phyloP scores from a whole-genome alignment of 2,888 invertebrate genomes.

The Amorpha juglandis region DNA sequence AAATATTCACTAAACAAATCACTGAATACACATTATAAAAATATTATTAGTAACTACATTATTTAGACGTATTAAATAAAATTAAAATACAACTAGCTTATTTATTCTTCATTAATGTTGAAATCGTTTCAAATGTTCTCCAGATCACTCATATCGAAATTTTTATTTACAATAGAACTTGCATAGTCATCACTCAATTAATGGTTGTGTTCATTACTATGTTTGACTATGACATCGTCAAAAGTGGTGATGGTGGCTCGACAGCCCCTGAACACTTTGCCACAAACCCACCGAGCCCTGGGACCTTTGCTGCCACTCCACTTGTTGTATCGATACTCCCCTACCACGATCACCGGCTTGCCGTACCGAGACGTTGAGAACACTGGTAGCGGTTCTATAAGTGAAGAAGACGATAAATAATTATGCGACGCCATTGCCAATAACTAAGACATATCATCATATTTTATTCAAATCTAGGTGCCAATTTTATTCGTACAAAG shows the following conservation, averaged over 20 bases:
- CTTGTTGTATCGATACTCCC: constrained; percentile 47
- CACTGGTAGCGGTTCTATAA: constrained; percentile 20
- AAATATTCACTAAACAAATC: too few species aligned
- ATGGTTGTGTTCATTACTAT: constrained; percentile 39
- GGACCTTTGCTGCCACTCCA: constrained; percentile 39
- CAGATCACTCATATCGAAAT: not conserved
- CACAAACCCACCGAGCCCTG: constrained; percentile 46
- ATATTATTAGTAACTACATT: too few species aligned
- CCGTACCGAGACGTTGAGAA: constrained; percentile 52
- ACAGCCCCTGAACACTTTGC: constrained; percentile 44
- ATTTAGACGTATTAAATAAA: too few species aligned
- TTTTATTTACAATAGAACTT: not conserved
- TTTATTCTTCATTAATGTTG: too few species aligned
- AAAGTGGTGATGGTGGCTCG: constrained; percentile 45
- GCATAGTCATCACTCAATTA: constrained; percentile 15
- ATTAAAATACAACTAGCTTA: too few species aligned
- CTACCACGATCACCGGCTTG: constrained; percentile 47
- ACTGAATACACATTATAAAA: too few species aligned
- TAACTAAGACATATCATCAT: too few species aligned
- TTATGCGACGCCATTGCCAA: not conserved
- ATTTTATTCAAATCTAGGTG: too few species aligned
- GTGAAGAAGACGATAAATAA: not conserved
- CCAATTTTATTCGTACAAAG: too few species aligned
- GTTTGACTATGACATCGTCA: constrained; percentile 36
- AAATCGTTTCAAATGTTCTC: not conserved